phyloP scores from a whole-genome alignment of 2,888 invertebrate species.

The Dicyrtomina minuta region DNA sequence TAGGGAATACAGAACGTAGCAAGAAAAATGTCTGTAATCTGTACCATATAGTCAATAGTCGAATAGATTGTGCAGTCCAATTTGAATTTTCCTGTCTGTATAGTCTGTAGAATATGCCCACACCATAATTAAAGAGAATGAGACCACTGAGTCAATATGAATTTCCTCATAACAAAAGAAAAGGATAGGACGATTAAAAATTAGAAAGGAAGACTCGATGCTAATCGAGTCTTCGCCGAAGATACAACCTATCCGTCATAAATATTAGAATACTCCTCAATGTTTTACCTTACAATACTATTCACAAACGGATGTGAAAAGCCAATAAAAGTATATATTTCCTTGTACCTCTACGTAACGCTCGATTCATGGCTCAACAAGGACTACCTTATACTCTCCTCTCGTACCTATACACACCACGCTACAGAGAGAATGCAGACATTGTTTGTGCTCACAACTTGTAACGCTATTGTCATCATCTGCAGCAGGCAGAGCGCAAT shows the following conservation, averaged over 20 bases:
- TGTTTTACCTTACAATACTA: not conserved
- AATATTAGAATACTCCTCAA: not conserved
- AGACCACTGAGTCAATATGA: conserved; percentile 26
- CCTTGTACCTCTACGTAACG: not conserved
- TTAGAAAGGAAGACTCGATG: conserved; percentile 19
- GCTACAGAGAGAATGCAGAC: not conserved
- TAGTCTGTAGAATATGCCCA: not conserved
- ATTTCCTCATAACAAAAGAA: conserved; percentile 23
- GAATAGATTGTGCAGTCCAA: not conserved
- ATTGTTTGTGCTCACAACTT: not conserved
- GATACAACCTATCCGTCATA: not conserved
- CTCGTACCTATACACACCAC: not conserved
- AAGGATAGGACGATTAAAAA: conserved; percentile 21
- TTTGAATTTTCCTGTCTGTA: not conserved
- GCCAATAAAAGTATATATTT: not conserved
- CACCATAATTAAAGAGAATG: conserved; percentile 23
- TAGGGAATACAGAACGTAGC: not conserved
- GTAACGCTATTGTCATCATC: conserved; percentile 8
- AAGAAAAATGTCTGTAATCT: no score
- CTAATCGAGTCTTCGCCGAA: not conserved
- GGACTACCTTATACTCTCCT: no score
- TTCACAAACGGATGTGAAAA: conserved; percentile 9
- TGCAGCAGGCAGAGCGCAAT: not conserved
- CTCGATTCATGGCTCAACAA: not conserved
- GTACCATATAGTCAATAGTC: no score